Conservation (phyloP, 2,888 invertebrate genomes). For the Epistrophe eligans region DNA sequence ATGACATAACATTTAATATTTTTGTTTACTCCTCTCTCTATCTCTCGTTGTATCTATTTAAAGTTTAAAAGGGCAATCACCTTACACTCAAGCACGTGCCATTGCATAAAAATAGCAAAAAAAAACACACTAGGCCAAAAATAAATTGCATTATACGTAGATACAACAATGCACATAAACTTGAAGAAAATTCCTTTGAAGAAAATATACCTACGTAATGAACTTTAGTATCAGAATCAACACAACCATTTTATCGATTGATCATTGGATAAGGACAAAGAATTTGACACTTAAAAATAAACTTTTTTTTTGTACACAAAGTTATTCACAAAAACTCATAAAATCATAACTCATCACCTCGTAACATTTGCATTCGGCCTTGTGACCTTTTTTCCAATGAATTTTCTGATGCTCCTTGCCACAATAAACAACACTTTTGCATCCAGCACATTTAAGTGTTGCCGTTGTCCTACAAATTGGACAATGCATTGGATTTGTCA, state of each 20-base stretch:
- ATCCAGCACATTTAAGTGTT: constrained; percentile 88
- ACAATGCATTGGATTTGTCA: constrained; percentile 84
- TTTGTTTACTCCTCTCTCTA: background rate
- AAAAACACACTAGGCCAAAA: constrained; percentile 35
- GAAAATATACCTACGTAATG: background rate
- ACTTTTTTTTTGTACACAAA: background rate
- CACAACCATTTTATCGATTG: constrained; percentile 27
- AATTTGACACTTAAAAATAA: constrained; percentile 48
- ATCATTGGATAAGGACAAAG: constrained; percentile 6
- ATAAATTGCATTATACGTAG: constrained; percentile 30
- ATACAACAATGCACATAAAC: constrained; percentile 17
- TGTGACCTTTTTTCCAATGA: constrained; percentile 89
- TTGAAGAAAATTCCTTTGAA: constrained; percentile 15
- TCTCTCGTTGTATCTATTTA: background rate
- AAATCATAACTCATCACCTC: constrained; percentile 78
- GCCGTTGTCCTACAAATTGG: constrained; percentile 87
- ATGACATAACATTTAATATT: constrained; percentile 3
- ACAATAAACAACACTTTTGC: constrained; percentile 89
- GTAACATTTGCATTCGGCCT: constrained; percentile 86
- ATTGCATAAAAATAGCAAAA: constrained; percentile 43
- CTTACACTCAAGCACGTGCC: constrained; percentile 48
- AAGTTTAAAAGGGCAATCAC: constrained; percentile 27
- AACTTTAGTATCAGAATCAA: constrained; percentile 7
- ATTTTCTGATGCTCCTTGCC: constrained; percentile 89
- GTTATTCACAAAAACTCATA: background rate